A percentile compares a stretch with the other conserved stretches of the same genome.
These are phyloP conservation scores for Platysternon megacephalum DNA, from an alignment of 2,113 vertebrate genomes.

Conservation along the genomic window DNA sequence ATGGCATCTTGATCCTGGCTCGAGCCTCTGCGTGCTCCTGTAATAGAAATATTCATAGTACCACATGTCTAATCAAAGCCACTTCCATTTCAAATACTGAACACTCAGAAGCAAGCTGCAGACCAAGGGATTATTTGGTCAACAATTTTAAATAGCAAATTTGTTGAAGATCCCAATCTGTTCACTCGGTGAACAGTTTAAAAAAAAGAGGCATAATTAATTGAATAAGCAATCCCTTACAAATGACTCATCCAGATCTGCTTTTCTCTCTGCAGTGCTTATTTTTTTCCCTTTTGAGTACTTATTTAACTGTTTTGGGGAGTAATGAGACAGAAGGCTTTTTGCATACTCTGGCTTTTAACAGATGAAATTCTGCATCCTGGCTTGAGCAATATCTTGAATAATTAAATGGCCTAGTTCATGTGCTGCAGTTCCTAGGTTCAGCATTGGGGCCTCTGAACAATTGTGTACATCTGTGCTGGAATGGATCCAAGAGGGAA, in stretches of 20 bases:
- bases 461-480: constrained; percentile 25
- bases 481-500: constrained; percentile 18
- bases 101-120: background rate
- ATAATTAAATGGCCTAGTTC: background rate
- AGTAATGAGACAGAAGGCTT: background rate
- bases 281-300: background rate
- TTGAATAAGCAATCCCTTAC: background rate
- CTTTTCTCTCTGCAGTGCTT: background rate
- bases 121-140: background rate
- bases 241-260: background rate
- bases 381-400: background rate
- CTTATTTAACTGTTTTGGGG: fast-evolving
- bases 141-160: background rate
- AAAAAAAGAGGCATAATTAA: background rate
- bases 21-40: background rate
- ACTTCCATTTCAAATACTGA: background rate
- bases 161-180: background rate
- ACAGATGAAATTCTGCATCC: background rate
- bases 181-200: background rate
- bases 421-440: fast-evolving
- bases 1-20: fast-evolving
- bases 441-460: background rate
- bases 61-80: background rate
- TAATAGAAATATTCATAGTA: background rate
- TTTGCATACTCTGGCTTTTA: fast-evolving